A percentile compares a stretch with the other conserved stretches of the same genome.
These are phyloP conservation scores for Odobenus rosmarus DNA, from an alignment of 2,113 vertebrate genomes.

Conservation along the genomic window DNA sequence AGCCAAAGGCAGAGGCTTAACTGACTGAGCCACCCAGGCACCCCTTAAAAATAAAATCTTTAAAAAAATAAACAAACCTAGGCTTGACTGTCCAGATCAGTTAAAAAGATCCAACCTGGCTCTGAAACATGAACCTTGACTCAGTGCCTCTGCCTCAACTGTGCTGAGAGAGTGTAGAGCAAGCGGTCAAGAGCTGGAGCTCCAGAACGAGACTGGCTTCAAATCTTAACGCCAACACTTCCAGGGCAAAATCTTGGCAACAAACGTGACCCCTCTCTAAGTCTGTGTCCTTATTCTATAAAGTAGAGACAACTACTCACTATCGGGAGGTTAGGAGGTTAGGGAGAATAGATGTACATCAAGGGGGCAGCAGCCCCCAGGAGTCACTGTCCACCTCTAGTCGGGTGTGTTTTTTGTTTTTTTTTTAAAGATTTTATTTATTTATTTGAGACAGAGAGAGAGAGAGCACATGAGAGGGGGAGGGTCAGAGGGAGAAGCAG, in stretches of 20 bases:
- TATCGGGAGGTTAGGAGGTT: neutral
- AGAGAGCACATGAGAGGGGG: no score
- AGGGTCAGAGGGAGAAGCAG: no score
- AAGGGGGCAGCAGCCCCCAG: neutral
- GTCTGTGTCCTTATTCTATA: neutral
- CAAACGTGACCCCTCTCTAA: neutral
- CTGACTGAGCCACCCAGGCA: no score
- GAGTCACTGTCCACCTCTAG: neutral
- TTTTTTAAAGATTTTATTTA: no score
- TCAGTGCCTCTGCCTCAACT: neutral
- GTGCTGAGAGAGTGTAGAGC: accelerated
- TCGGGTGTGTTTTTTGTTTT: no score
- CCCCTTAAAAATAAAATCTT: neutral
- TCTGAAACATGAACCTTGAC: neutral
- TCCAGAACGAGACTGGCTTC: neutral
- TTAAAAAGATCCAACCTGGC: neutral
- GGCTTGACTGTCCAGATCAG: neutral
- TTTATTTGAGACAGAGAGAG: no score
- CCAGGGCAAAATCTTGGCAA: neutral
- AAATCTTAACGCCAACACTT: neutral
- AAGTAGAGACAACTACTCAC: neutral
- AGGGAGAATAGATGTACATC: neutral
- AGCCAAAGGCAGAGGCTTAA: no score
- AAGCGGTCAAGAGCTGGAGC: neutral
- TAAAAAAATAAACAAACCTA: neutral